Evolutionary conservation across 2,797 vertebrate species (phyloP), one percentile per base, ranked within the genome.

Genomic region (Pseudomugil gertrudae): DNA sequence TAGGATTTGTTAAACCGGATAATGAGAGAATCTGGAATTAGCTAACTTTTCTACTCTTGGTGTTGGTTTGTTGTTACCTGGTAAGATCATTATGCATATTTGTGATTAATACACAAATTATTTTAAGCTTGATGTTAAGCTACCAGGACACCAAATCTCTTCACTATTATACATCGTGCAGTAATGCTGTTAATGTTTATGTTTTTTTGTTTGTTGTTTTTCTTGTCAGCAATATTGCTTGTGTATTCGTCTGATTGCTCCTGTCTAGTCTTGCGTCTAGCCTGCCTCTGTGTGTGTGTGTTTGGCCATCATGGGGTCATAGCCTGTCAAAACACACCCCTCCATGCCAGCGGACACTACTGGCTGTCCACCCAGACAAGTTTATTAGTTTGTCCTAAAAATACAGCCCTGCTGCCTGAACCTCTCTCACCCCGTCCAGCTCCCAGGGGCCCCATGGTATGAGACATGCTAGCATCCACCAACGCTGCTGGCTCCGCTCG

Each of bases 301-400:
- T 78, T 69, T 80, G 72, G 64, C 69, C 57, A 56, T 30, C 70
- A 74, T 61, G 66, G 75, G 72, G 79, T 89, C 80, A 63, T 48
- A 58, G 70, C 63, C 80, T 91, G 77, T 92, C 69, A 87, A 92
- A 94, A 92, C 91, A 92, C 79, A 26, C 30, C 51, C 60, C 57
- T 63, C 78, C 59, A 62, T 70, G 45, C 75, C 67, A 78, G 79
- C 27, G 76, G 80, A 88, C 84, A 83, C 81, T 83, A 86, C 84
- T 76, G 86, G 90, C 86, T 91, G 85, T 89, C 81, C 78, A 66
- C 68, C 74, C 84, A 92, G 90, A 92, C 78, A 53, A 87, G 90
- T 92, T 93, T 93, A 92, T 92, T 92, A 88, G 90, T 93, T 89
- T 92, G 87, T 81, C 85, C 86, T 87, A 73, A 90, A 92, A 87